phyloP scores from a whole-genome alignment of 2,888 invertebrate species.

The Rhodophaea formosa region DNA sequence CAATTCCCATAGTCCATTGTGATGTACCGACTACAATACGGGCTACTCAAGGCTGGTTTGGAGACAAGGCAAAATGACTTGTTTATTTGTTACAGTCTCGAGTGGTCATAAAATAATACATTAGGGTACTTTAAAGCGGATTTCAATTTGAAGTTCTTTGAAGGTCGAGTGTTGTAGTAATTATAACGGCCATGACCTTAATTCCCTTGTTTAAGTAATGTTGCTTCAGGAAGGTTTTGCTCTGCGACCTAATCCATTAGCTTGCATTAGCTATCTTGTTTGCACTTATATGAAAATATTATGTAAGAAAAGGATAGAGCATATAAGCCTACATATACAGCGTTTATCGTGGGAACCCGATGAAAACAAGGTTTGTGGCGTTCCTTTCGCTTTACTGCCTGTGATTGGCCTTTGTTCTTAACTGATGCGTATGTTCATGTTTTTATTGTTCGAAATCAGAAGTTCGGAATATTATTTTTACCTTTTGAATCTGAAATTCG shows the following conservation, averaged over 20 bases:
- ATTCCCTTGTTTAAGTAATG: constrained; percentile 35
- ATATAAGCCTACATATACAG: constrained; percentile 35
- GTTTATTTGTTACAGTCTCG: constrained; percentile 23
- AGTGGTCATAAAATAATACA: constrained; percentile 10
- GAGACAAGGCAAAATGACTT: constrained; percentile 29
- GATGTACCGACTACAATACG: constrained; percentile 27
- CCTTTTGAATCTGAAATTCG: constrained; percentile 13
- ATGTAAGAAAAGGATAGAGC: constrained; percentile 39
- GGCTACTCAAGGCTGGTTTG: constrained; percentile 28
- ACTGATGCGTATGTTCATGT: constrained; percentile 41
- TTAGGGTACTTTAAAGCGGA: constrained; percentile 17
- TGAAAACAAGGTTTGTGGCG: constrained; percentile 62
- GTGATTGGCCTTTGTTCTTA: constrained; percentile 59
- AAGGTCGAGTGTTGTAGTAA: constrained; percentile 23
- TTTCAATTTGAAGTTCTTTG: constrained; percentile 15
- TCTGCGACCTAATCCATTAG: background rate
- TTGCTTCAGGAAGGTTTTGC: constrained; percentile 3
- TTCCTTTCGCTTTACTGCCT: constrained; percentile 61
- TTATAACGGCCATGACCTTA: constrained; percentile 44
- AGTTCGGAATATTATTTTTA: constrained; percentile 5
- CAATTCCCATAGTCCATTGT: constrained; percentile 30
- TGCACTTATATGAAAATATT: constrained; percentile 21
- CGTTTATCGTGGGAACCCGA: constrained; percentile 67
- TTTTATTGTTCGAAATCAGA: constrained; percentile 25
- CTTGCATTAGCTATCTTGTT: constrained; percentile 23